A percentile compares a stretch with the other conserved stretches of the same genome.
Evolutionary conservation across 2,113 vertebrate genomes (phyloP).

Genomic region (Rallus limicola): DNA sequence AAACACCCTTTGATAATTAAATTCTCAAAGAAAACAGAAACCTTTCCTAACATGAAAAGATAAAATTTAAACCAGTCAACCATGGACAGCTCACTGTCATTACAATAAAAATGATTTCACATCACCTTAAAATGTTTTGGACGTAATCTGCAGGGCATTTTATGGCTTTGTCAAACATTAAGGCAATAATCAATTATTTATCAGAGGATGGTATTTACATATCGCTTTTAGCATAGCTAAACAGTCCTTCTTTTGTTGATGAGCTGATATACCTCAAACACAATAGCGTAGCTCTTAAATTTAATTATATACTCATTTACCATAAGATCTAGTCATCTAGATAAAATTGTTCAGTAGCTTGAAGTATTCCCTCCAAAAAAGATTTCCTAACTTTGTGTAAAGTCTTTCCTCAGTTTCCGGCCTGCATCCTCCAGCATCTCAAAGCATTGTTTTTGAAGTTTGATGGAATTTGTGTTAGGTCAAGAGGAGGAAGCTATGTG

Average conservation of each 20-base stretch:
- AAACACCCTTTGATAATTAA: conserved; percentile 76
- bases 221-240: conserved; percentile 63
- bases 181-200: conserved; percentile 76
- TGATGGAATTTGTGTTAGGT: conserved; percentile 82
- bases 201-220: conserved; percentile 68
- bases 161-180: conserved; percentile 73
- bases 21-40: conserved; percentile 69
- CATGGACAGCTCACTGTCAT: conserved; percentile 69
- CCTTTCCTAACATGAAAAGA: conserved; percentile 63
- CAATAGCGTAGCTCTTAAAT: conserved; percentile 62
- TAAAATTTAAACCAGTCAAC: conserved; percentile 69
- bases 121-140: conserved; percentile 66
- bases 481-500: conserved; percentile 81
- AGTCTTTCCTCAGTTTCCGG: conserved; percentile 82
- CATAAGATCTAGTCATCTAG: conserved; percentile 68
- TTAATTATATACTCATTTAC: conserved; percentile 75
- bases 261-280: conserved; percentile 51
- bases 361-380: conserved; percentile 70
- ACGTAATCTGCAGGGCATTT: conserved; percentile 65
- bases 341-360: conserved; percentile 62
- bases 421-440: conserved; percentile 80
- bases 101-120: conserved; percentile 69
- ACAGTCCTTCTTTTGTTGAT: conserved; percentile 55
- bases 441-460: conserved; percentile 84
- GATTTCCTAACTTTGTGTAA: conserved; percentile 81